A percentile compares a stretch with the other conserved stretches of the same genome.
These are phyloP conservation scores for Lepus timidus DNA, from an alignment of 2,113 vertebrate species.

Conservation along the genomic window DNA sequence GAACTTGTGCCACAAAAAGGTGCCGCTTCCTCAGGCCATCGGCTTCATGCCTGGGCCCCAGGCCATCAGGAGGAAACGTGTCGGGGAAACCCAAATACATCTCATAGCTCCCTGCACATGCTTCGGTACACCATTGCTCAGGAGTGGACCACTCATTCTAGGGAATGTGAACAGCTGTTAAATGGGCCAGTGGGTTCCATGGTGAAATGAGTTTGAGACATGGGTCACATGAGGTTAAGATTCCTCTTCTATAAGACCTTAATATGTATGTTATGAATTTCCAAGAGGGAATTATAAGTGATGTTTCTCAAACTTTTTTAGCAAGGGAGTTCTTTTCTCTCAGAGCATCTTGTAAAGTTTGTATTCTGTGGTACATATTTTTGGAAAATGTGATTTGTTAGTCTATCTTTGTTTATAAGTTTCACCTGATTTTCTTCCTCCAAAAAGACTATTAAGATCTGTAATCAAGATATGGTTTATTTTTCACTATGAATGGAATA, in stretches of 20 bases:
- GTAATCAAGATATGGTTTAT: not conserved
- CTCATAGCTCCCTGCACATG: constrained; percentile 22
- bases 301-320: constrained; percentile 5
- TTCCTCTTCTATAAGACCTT: constrained; percentile 39
- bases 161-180: constrained; percentile 36
- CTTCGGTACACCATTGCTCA: constrained; percentile 2
- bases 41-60: not conserved
- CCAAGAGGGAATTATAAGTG: not conserved
- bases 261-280: constrained; percentile 42
- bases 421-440: constrained; percentile 45
- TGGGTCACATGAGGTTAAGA: constrained; percentile 47
- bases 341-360: not conserved
- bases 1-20: constrained; percentile 2
- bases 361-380: not conserved
- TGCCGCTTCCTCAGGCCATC: not conserved
- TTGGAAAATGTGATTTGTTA: constrained; percentile 57
- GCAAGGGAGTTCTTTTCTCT: not conserved
- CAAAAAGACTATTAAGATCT: constrained; percentile 14
- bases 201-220: constrained; percentile 52
- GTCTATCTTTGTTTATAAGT: constrained; percentile 41
- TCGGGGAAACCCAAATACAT: constrained; percentile 26
- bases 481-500: constrained; percentile 46
- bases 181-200: not conserved
- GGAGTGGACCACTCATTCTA: not conserved
- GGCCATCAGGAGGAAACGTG: not conserved